Base-by-base conservation (phyloP, 2,797 vertebrate genomes). In the Numenius phaeopus region DNA sequence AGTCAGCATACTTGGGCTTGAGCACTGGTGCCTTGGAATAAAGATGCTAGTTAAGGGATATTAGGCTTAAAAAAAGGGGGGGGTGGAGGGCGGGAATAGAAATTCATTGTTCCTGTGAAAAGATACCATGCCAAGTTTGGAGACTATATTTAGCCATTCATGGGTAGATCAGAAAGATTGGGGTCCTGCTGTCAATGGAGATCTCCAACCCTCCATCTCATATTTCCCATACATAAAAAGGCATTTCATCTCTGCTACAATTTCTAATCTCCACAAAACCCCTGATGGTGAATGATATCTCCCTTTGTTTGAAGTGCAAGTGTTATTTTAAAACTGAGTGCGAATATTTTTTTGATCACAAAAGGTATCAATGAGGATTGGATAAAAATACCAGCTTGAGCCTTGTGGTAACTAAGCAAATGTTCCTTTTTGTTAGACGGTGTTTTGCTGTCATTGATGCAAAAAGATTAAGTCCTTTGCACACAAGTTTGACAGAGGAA, bases 131-230 rank as follows among this genome's bases (percentile, higher is more conserved):
- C 72, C 37, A 75, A 78, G 34, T 78, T 82, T 22, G 29, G 71
- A 87, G 55, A n/a, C 90, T 95, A 87, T 90, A 83, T 89, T 85
- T 94, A 93, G 87, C n/a, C 30, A 3, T 87, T 92, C 21, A 14
- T 61, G 26, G 11, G 40, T 71, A 89, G 57, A 57, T 73, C 29
- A 50, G 67, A 65, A 90, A 71, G 59, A 79, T 39, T 64, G 0
- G 4, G 24, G 40, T 87, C 64, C 39, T 93, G 78, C 72, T 89
- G 75, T 83, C 14, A 15, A 50, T 78, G 57, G 90, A 80, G 72
- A 44, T 83, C 57, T 87, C 61, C 78, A 71, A 83, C 76, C 32
- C 26, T 75, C 49, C 7, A 1, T 89, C 83, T 71, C 20, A 4
- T 34, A 19, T 94, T 96, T 92, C 87, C 52, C 14, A 2, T 83